Conservation (phyloP, 2,797 vertebrate genomes). For the Lepilemur ruficaudatus region DNA sequence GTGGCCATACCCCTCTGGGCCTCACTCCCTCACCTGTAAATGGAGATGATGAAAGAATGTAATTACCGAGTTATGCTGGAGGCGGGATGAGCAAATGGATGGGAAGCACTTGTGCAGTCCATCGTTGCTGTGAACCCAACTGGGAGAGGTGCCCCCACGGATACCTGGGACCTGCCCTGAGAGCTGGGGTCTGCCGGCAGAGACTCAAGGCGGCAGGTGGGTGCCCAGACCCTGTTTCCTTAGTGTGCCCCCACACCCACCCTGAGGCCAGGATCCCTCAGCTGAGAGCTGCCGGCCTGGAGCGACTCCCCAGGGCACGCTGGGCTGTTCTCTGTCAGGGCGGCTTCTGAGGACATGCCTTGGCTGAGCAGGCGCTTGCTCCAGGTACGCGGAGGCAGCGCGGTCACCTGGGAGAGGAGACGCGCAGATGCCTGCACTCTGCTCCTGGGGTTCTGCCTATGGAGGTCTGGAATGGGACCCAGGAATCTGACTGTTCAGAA, state of each 20-base stretch:
- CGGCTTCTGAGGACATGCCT: not conserved
- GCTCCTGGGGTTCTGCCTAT: not conserved
- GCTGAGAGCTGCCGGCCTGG: not conserved
- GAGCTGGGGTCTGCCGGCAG: not conserved
- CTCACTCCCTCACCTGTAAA: not conserved
- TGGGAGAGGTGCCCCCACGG: too few species aligned
- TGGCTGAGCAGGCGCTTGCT: not conserved
- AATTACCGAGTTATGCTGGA: not conserved
- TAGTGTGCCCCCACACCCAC: too few species aligned
- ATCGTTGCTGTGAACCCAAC: not conserved
- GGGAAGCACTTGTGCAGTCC: not conserved
- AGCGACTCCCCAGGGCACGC: not conserved
- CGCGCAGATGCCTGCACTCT: not conserved
- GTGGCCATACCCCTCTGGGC: not conserved
- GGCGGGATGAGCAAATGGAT: not conserved
- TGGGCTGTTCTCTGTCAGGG: not conserved
- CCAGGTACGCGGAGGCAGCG: too few species aligned
- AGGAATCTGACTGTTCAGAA: not conserved
- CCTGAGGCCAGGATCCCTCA: too few species aligned
- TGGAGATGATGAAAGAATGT: not conserved
- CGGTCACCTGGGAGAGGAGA: not conserved
- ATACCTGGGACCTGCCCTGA: not conserved
- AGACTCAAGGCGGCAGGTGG: not conserved
- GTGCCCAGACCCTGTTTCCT: not conserved
- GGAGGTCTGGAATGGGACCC: not conserved